These are phyloP conservation scores for Ceratotherium simum DNA, from an alignment of 2,113 vertebrate species.

Conservation along the genomic window DNA sequence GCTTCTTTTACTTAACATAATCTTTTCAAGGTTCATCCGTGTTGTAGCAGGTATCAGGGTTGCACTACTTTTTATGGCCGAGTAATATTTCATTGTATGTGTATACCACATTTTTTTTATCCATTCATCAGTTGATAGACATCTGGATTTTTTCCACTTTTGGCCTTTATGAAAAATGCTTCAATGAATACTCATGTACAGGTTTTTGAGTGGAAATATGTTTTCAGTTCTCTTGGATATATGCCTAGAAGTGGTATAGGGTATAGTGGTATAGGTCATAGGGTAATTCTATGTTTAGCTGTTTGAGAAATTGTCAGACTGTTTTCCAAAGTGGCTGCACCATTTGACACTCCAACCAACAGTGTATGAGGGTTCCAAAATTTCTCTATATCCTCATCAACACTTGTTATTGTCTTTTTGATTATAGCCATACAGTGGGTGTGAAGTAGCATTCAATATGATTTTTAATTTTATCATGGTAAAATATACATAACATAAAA, in stretches of 20 bases:
- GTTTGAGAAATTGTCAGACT: not conserved
- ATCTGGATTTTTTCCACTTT: not conserved
- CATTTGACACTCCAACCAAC: not conserved
- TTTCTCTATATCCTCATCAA: not conserved
- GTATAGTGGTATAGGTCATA: too few relatives aligned
- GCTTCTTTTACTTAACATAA: not conserved
- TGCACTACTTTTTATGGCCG: conserved; percentile 10
- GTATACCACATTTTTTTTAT: not conserved
- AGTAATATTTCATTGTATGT: not conserved
- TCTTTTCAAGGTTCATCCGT: not conserved
- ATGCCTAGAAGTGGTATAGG: not conserved
- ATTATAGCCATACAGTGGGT: not conserved
- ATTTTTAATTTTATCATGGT: not conserved
- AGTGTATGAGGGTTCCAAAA: not conserved
- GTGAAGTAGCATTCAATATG: not conserved
- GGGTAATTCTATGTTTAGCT: not conserved
- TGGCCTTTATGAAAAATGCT: not conserved
- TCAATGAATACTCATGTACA: not conserved
- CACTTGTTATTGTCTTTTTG: not conserved
- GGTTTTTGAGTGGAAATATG: not conserved
- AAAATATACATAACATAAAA: not conserved
- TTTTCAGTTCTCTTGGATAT: not conserved
- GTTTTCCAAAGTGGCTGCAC: not conserved
- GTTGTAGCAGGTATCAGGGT: not conserved
- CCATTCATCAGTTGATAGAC: not conserved